A percentile compares a stretch with the other conserved stretches of the same genome.
phyloP scores from a whole-genome alignment of 2,888 invertebrate species.

The Laothoe populi region DNA sequence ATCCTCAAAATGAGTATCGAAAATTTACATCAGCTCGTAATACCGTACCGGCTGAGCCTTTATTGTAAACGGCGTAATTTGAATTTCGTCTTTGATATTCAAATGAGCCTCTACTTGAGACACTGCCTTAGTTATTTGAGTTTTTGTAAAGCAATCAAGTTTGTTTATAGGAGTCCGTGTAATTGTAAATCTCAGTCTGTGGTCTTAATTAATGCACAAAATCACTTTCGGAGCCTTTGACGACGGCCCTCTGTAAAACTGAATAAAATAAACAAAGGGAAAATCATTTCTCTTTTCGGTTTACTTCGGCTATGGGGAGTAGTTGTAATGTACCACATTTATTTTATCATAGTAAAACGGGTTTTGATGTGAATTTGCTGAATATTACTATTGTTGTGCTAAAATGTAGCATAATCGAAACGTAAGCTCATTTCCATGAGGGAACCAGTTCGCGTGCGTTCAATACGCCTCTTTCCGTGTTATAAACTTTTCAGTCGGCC shows the following conservation, averaged over 20 bases:
- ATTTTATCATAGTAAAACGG: neutral
- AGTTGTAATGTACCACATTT: slow-evolving; percentile 8
- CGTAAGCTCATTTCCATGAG: slow-evolving; percentile 42
- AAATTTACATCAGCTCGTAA: slow-evolving; percentile 84
- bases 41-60: slow-evolving; percentile 80
- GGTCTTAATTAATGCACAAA: slow-evolving; percentile 80
- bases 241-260: slow-evolving; percentile 58
- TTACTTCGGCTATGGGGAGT: slow-evolving; percentile 50
- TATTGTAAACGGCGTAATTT: slow-evolving; percentile 84
- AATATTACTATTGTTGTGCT: neutral
- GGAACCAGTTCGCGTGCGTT: slow-evolving; percentile 70
- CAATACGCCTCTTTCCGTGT: slow-evolving; percentile 71
- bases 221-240: slow-evolving; percentile 71
- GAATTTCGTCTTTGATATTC: slow-evolving; percentile 85
- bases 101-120: slow-evolving; percentile 84
- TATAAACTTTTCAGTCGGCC: slow-evolving; percentile 72
- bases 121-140: slow-evolving; percentile 84
- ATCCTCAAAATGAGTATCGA: slow-evolving; percentile 83
- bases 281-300: slow-evolving; percentile 47
- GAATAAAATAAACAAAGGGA: slow-evolving; percentile 58
- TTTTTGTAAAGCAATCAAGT: slow-evolving; percentile 85
- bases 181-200: slow-evolving; percentile 82
- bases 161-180: slow-evolving; percentile 81
- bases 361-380: too few relatives aligned
- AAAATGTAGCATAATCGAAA: slow-evolving; percentile 8